Evolutionary conservation across 2,113 vertebrate species (phyloP), one percentile per base, ranked within the genome.

Genomic region (Onychostoma macrolepis): DNA sequence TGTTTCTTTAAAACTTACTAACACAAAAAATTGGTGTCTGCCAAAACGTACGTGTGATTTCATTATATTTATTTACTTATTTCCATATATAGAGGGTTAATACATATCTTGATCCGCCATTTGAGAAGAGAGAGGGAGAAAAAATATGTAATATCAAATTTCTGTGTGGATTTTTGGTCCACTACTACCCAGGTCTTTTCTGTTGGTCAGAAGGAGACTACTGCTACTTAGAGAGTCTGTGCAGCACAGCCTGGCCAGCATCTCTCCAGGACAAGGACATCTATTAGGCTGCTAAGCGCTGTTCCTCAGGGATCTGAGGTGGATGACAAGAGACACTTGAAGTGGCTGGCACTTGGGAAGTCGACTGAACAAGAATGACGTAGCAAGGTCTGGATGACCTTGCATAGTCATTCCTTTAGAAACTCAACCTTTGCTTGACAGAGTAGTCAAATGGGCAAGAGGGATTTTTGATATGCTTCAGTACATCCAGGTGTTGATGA

Each of bases 221-320:
- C 41, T 82, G 43, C 28, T 26, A 24, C 36, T 85, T 61, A 53
- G 61, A 33, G 41, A 30, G 79, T 28, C 65, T 58, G 24, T 3
- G 4, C 50, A 87, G 36, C 50, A 50, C 30, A 43, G 36, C 19
- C 77, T 74, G 67, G 17, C 53, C 13, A 41, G 30, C 56, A 33
- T 84, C 50, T 87, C 30, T 78, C 33, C 45, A 24, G 56, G 45
- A 58, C 45, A 30, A 84, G 26, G 26, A 41, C 72, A 63, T n/a
- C 8, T 17, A 19, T 11, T 30, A 80, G 45, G 11, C 71, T 30
- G 76, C 21, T 5, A 53, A 74, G 21, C 7, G 21, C 28, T 63
- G 21, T 83, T 45, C 80, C 41, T 17, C 41, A 26, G 86, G 33
- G 77, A 71, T 72, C 56, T 61, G 81, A 87, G 65, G 13, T 50